phyloP scores from a whole-genome alignment of 2,888 invertebrate species.

The Cacoxenus indagator region DNA sequence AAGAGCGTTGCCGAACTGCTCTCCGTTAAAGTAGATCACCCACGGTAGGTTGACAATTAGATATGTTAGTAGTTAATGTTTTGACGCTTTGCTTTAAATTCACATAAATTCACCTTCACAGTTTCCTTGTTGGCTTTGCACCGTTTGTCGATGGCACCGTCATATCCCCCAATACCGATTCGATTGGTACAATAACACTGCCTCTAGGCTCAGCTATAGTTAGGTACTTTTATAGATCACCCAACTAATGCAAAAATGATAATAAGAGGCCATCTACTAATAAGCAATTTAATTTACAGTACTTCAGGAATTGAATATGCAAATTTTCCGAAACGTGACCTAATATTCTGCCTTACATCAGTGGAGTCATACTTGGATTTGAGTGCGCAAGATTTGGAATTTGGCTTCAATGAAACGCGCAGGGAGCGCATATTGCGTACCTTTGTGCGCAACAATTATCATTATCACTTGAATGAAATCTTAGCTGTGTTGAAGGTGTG shows the following conservation, averaged over 20 bases:
- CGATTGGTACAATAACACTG: constrained; percentile 63
- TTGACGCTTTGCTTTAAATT: background rate
- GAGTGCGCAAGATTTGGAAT: constrained; percentile 87
- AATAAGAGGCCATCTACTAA: background rate
- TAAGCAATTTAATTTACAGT: constrained; percentile 48
- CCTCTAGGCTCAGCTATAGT: constrained; percentile 71
- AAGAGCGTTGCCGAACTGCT: constrained; percentile 83
- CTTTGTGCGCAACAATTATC: constrained; percentile 93
- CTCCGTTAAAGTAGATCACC: constrained; percentile 82
- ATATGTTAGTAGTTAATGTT: background rate
- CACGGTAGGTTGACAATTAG: constrained; percentile 70
- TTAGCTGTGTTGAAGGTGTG: constrained; percentile 84
- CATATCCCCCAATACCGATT: constrained; percentile 74
- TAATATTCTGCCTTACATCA: constrained; percentile 87
- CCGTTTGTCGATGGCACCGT: constrained; percentile 94
- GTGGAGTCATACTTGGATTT: constrained; percentile 86
- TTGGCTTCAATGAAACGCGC: constrained; percentile 91
- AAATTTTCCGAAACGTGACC: constrained; percentile 84
- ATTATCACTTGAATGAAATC: constrained; percentile 95
- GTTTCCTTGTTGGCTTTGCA: constrained; percentile 91
- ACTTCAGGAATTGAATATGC: constrained; percentile 85
- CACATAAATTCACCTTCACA: no score
- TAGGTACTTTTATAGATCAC: constrained; percentile 67
- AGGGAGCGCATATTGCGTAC: constrained; percentile 90
- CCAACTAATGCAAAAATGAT: background rate